A percentile compares a stretch with the other conserved stretches of the same genome.
These are phyloP conservation scores for Aegypius monachus DNA, from an alignment of 2,113 vertebrate species.

Conservation along the genomic window DNA sequence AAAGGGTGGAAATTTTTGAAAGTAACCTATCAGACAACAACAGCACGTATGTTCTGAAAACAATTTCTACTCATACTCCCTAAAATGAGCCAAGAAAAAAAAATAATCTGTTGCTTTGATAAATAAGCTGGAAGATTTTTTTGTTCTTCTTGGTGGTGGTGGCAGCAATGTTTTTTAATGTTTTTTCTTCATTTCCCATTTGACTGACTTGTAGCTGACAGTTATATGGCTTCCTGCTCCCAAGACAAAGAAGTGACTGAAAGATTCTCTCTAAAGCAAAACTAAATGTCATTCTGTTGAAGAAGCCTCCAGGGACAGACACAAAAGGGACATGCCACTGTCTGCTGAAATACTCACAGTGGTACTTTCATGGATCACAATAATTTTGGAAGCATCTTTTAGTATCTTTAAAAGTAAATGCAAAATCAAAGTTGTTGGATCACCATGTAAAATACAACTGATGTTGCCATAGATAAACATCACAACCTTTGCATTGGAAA, in stretches of 20 bases:
- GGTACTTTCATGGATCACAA: neutral
- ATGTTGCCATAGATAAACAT: neutral
- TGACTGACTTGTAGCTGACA: neutral
- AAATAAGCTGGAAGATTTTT: neutral
- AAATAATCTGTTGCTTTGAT: neutral
- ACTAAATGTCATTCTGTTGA: neutral
- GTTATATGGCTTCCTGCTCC: neutral
- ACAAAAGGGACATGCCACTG: neutral
- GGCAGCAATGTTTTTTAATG: neutral
- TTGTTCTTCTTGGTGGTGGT: neutral
- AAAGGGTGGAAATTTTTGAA: neutral
- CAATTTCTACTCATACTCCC: neutral
- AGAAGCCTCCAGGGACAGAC: neutral
- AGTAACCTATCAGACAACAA: neutral
- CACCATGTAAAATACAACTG: neutral
- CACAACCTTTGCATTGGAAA: neutral
- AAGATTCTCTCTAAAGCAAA: neutral
- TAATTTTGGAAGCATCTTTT: neutral
- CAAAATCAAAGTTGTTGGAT: neutral
- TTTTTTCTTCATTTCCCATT: neutral
- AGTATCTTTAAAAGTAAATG: neutral
- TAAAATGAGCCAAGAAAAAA: neutral
- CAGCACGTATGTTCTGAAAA: neutral
- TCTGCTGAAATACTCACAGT: neutral
- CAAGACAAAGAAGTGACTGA: neutral